phyloP scores from a whole-genome alignment of 2,888 invertebrate species.

The Callyntrura sp. region DNA sequence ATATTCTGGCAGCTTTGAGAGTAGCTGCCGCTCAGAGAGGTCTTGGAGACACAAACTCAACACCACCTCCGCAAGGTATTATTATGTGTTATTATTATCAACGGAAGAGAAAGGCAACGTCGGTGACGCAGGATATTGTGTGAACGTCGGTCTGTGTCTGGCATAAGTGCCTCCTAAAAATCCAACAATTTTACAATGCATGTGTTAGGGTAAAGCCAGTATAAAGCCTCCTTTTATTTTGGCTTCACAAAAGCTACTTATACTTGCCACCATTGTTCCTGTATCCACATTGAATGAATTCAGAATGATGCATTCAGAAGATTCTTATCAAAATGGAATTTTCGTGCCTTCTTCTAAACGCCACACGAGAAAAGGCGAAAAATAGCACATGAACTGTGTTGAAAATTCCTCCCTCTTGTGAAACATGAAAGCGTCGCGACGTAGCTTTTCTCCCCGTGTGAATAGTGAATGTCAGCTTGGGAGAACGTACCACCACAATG shows the following conservation, averaged over 20 bases:
- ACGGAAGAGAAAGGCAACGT: neutral
- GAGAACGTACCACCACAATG: neutral
- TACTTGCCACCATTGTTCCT: constrained; percentile 5
- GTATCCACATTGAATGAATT: constrained; percentile 27
- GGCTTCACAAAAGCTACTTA: constrained; percentile 24
- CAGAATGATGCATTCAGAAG: constrained; percentile 37
- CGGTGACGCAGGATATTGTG: too few relatives aligned
- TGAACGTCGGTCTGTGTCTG: too few relatives aligned
- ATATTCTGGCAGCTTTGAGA: constrained; percentile 95
- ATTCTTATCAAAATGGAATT: constrained; percentile 65
- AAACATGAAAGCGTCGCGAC: neutral
- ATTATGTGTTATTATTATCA: constrained; percentile 27
- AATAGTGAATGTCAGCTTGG: constrained; percentile 38
- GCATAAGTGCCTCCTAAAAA: neutral
- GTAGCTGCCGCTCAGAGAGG: constrained; percentile 89
- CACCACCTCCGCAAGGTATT: constrained; percentile 88
- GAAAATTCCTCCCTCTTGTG: constrained; percentile 18
- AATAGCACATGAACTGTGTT: constrained; percentile 7
- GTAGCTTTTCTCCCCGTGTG: neutral
- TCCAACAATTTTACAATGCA: neutral
- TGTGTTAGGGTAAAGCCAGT: constrained; percentile 13
- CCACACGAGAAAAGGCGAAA: neutral
- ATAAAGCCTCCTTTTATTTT: constrained; percentile 30
- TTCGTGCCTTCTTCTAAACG: neutral
- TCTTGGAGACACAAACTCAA: constrained; percentile 86